Conservation (phyloP, 2,113 vertebrate genomes). For the Serinus canaria region DNA sequence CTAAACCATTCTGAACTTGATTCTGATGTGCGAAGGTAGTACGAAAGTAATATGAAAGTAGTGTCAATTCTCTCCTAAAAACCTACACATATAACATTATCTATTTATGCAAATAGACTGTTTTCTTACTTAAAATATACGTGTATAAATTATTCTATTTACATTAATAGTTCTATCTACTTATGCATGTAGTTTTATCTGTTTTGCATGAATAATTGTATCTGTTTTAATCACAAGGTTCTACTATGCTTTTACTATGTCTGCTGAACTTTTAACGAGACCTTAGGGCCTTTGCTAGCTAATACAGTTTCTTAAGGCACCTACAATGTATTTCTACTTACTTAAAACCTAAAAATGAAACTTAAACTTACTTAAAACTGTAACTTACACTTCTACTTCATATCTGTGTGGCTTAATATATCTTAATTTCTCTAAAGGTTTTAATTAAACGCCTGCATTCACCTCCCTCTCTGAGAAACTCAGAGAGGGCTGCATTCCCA, state of each 20-base stretch:
- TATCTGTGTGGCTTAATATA: neutral
- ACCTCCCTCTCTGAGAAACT: neutral
- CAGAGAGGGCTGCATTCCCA: neutral
- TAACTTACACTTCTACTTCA: neutral
- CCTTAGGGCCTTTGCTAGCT: neutral
- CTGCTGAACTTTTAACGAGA: neutral
- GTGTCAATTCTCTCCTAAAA: neutral
- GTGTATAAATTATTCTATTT: neutral
- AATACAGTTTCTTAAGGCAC: neutral
- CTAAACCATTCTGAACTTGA: neutral
- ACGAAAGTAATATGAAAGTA: neutral
- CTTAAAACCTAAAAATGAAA: neutral
- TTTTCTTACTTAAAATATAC: neutral
- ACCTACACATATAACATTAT: fast-evolving
- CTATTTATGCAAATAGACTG: neutral
- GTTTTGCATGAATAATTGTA: neutral
- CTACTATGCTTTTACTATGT: neutral
- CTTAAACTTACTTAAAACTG: neutral
- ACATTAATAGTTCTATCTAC: neutral
- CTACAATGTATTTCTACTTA: neutral
- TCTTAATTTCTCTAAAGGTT: neutral
- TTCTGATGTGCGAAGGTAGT: neutral
- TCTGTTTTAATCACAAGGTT: neutral
- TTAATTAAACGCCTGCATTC: neutral
- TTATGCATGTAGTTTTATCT: neutral